Conservation (phyloP, 2,113 vertebrate species). For the Corythornis cristatus region DNA sequence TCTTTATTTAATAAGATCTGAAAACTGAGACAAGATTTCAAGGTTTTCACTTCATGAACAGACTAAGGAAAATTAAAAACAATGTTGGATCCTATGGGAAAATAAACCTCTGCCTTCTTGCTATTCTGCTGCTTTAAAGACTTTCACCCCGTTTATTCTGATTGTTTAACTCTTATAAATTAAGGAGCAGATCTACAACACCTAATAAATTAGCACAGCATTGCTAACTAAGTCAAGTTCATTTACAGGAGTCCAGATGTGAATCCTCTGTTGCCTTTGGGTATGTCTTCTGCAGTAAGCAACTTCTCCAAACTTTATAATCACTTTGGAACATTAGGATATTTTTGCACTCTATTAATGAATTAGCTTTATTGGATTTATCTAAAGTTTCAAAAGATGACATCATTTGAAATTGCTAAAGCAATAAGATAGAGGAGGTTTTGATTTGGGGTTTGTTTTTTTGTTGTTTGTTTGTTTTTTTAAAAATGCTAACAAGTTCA, state of each 20-base stretch:
- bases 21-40: background rate
- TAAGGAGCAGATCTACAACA: background rate
- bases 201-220: background rate
- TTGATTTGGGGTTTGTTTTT: background rate
- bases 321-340: background rate
- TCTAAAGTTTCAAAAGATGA: slow-evolving; percentile 34
- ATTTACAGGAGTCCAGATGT: background rate
- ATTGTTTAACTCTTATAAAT: background rate
- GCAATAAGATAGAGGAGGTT: background rate
- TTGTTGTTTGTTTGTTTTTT: too few relatives aligned
- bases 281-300: background rate
- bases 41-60: background rate
- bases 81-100: background rate
- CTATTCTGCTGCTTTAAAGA: background rate
- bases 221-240: background rate
- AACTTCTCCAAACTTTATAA: background rate
- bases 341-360: slow-evolving; percentile 25
- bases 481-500: background rate
- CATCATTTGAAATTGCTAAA: slow-evolving; percentile 32
- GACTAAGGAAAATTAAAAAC: background rate
- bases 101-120: background rate
- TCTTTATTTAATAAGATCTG: background rate
- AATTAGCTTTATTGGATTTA: slow-evolving; percentile 18
- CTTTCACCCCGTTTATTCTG: background rate
- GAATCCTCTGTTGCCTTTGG: background rate